Base-by-base conservation (phyloP, 1,140 invertebrate genomes). In the Calycopis cecrops region DNA sequence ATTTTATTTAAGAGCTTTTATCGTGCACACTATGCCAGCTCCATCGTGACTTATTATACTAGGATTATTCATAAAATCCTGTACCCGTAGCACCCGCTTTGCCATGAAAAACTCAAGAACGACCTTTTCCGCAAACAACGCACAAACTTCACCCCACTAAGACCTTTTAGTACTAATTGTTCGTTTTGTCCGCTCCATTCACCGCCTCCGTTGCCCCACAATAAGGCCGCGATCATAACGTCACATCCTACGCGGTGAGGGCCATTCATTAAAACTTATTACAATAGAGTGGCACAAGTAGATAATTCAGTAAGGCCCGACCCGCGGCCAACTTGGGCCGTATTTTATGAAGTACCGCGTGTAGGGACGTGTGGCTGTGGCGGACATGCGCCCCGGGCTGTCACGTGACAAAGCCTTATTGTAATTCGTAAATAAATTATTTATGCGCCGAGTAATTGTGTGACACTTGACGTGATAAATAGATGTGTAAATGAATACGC, bases 251-350 rank as follows among this genome's bases (percentile, higher is more conserved):
- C 10, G 38, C 14, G 17, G n/a, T 42, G 21, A 28, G 33, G 56
- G 51, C 65, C 65, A 71, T 78, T 76, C 71, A 76, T 76, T 79
- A 70, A 69, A 76, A 74, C 71, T 72, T 67, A 66, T 59, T 62
- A 78, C 71, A 79, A 76, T 75, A 55, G 69, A 52, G 57, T 52
- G 49, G 60, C 63, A 69, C 70, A 67, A 72, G 67, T 54, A 69
- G 68, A 69, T 76, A 76, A 76, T 76, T 76, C 71, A 74, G 76
- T 79, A 76, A 74, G n/a, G 60, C 73, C 67, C 51, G 40, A 62
- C 65, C 55, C 57, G 61, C 59, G 62, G 54, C 40, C 49, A 67
- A 72, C 60, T 76, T 69, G 53, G 17, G 58, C 64, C 56, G 72
- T 74, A 77, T 73, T 68, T 77, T 66, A 75, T 57, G 33, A 63